Conservation (phyloP, 1,140 invertebrate species). For the Asobara japonica region DNA sequence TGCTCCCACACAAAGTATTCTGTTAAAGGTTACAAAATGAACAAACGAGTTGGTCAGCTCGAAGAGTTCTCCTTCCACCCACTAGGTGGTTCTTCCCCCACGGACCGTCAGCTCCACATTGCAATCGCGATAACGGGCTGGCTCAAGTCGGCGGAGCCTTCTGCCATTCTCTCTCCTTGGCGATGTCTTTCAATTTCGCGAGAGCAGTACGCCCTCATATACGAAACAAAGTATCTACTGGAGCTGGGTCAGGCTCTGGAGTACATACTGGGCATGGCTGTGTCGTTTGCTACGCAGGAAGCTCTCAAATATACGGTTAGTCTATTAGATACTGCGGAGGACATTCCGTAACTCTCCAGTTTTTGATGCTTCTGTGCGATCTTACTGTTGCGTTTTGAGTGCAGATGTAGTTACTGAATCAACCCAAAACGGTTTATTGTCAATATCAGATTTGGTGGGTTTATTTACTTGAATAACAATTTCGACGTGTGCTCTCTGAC, state of each 20-base stretch:
- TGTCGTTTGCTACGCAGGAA: constrained; percentile 77
- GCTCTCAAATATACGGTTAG: constrained; percentile 80
- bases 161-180: constrained; percentile 72
- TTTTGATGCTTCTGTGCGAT: too few species aligned
- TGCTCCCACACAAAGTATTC: too few species aligned
- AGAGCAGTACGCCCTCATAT: constrained; percentile 78
- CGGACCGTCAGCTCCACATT: constrained; percentile 69
- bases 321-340: too few species aligned
- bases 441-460: too few species aligned
- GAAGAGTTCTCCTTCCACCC: constrained; percentile 77
- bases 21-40: constrained; percentile 81
- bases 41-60: constrained; percentile 76
- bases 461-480: too few species aligned
- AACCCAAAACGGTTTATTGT: too few species aligned
- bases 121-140: constrained; percentile 77
- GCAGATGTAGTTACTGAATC: too few species aligned
- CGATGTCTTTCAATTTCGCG: constrained; percentile 68
- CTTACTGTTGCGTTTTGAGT: too few species aligned
- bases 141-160: constrained; percentile 67
- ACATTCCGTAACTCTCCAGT: too few species aligned
- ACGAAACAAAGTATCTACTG: constrained; percentile 76
- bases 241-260: constrained; percentile 75
- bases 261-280: constrained; percentile 73
- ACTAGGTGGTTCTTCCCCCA: constrained; percentile 57
- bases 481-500: too few species aligned